These are phyloP conservation scores for Piscicola geometra DNA, from an alignment of 2,888 invertebrate genomes.

Conservation along the genomic window DNA sequence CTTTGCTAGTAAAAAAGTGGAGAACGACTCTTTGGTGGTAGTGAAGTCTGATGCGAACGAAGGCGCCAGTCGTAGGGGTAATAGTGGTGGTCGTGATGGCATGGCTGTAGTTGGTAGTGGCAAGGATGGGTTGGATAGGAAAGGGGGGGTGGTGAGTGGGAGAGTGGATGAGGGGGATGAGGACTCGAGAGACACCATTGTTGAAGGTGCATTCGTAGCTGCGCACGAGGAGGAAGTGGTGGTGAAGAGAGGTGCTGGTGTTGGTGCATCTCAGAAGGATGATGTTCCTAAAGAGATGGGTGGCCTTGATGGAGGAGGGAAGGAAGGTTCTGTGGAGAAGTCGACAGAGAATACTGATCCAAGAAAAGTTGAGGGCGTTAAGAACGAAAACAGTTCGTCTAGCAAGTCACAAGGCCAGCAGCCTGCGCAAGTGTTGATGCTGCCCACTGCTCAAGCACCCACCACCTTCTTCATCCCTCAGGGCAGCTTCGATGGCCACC, in stretches of 20 bases:
- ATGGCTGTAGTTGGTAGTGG: too few species aligned
- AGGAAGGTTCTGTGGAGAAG: not conserved
- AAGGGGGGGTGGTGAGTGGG: not conserved
- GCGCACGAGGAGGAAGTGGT: too few species aligned
- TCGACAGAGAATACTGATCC: not conserved
- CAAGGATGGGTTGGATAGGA: too few species aligned
- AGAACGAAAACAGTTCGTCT: too few species aligned
- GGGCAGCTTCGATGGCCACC: conserved; percentile 16
- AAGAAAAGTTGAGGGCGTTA: not conserved
- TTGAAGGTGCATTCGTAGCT: not conserved
- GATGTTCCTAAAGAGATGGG: too few species aligned
- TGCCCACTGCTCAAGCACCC: conserved; percentile 30
- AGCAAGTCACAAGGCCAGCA: not conserved
- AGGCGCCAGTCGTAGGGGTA: too few species aligned
- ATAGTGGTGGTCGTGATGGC: too few species aligned
- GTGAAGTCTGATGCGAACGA: too few species aligned
- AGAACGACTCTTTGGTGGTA: too few species aligned
- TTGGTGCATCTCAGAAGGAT: too few species aligned
- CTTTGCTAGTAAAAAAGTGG: too few species aligned
- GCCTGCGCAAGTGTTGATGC: conserved; percentile 30
- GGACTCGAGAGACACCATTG: conserved; percentile 1
- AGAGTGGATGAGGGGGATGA: not conserved
- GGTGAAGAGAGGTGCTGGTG: too few species aligned
- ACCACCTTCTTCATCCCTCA: conserved; percentile 28
- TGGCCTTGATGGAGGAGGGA: not conserved